Evolutionary conservation across 2,113 vertebrate genomes (phyloP).

Genomic region (Odocoileus hemionus): DNA sequence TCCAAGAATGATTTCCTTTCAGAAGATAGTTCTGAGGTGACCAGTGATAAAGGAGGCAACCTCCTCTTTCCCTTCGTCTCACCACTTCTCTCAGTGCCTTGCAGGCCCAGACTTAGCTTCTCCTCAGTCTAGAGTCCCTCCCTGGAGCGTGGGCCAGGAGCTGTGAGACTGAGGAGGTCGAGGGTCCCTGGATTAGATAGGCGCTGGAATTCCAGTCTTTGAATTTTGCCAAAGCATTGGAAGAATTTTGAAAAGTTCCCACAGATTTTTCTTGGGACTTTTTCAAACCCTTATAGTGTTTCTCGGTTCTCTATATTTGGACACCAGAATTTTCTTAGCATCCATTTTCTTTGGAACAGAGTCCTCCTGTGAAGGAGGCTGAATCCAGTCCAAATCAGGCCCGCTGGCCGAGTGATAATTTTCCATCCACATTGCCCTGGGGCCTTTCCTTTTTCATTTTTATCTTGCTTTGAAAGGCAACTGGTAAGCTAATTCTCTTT

Average conservation of each 20-base stretch:
- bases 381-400: not conserved
- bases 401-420: not conserved
- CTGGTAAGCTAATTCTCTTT: not conserved
- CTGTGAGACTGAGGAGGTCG: not conserved
- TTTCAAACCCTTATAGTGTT: not conserved
- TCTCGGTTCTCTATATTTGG: slow-evolving; percentile 35
- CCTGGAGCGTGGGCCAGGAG: not conserved
- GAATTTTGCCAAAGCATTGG: not conserved
- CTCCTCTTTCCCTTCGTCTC: not conserved
- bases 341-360: slow-evolving; percentile 29
- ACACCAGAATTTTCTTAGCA: not conserved
- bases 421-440: not conserved
- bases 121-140: not conserved
- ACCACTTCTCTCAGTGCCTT: not conserved
- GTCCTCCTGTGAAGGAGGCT: not conserved
- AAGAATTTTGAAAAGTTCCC: not conserved
- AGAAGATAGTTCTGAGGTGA: not conserved
- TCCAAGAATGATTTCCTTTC: not conserved
- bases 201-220: not conserved
- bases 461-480: not conserved
- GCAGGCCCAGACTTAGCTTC: not conserved
- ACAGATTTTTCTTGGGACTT: not conserved
- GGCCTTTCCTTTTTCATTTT: not conserved
- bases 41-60: not conserved
- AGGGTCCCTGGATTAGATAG: not conserved